These are phyloP conservation scores for Thecocarcelia acutangulata DNA, from an alignment of 2,888 invertebrate genomes.

Conservation along the genomic window DNA sequence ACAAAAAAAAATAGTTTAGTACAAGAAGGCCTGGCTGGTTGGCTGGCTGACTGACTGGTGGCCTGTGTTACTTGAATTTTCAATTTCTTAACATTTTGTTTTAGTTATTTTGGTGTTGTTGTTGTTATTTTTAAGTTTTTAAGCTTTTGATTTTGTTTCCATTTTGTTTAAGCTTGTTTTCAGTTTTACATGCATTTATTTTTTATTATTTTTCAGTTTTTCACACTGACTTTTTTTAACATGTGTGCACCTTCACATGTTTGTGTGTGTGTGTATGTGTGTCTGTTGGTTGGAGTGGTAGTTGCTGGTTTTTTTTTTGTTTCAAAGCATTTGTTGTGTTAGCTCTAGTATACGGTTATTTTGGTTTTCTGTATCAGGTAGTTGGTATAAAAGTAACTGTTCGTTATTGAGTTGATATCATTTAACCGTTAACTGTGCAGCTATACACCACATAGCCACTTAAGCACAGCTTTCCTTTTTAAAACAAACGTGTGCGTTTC, in stretches of 20 bases:
- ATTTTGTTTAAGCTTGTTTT: constrained; percentile 51
- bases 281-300: not conserved
- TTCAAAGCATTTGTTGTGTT: constrained; percentile 19
- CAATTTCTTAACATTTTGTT: constrained; percentile 58
- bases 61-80: constrained; percentile 50
- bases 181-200: constrained; percentile 24
- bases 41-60: not conserved
- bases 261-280: not conserved
- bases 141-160: constrained; percentile 44
- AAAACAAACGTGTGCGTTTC: constrained; percentile 70
- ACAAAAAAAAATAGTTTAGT: not conserved
- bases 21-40: constrained; percentile 48
- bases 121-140: constrained; percentile 7
- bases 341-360: constrained; percentile 46
- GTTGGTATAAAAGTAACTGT: constrained; percentile 79
- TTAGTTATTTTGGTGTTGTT: constrained; percentile 9
- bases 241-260: not conserved
- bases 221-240: constrained; percentile 2
- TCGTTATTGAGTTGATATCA: constrained; percentile 79
- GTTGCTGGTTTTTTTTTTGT: constrained; percentile 9
- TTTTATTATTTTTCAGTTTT: no score
- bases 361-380: constrained; percentile 54
- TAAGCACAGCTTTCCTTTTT: constrained; percentile 66
- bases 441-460: constrained; percentile 73
- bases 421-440: constrained; percentile 81